Evolutionary conservation across 2,113 vertebrate genomes (phyloP).

Genomic region (Morone chrysops): DNA sequence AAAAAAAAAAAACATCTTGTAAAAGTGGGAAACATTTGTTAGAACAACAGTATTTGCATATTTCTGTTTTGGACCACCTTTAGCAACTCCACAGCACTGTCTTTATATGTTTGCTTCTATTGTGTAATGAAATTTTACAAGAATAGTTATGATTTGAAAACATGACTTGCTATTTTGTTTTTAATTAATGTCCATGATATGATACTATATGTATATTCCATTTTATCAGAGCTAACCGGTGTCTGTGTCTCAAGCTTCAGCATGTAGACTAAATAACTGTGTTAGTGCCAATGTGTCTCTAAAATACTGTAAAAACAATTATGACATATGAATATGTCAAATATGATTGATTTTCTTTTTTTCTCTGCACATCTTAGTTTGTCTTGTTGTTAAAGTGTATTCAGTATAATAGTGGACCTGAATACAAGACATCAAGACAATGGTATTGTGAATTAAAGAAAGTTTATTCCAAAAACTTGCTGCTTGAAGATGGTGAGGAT

Average conservation of each 20-base stretch:
- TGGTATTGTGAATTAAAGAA: no score
- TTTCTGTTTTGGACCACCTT: conserved; percentile 25
- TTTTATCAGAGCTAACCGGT: background rate
- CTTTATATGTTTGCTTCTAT: background rate
- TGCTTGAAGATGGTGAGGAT: no score
- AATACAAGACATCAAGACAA: no score
- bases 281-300: background rate
- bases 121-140: background rate
- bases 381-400: background rate
- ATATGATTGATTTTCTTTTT: no score
- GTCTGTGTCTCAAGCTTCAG: background rate
- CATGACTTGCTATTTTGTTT: background rate
- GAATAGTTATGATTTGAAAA: background rate
- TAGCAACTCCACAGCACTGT: background rate
- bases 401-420: no score
- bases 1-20: background rate
- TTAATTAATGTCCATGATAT: background rate
- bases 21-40: conserved; percentile 6
- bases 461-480: no score
- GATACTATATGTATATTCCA: background rate
- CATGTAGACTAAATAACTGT: background rate
- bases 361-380: background rate
- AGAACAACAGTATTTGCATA: conserved; percentile 61
- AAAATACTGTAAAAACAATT: conserved; percentile 8
- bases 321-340: background rate